Evolutionary conservation across 2,888 invertebrate genomes (phyloP).

Genomic region (Dinocampus coccinellae): DNA sequence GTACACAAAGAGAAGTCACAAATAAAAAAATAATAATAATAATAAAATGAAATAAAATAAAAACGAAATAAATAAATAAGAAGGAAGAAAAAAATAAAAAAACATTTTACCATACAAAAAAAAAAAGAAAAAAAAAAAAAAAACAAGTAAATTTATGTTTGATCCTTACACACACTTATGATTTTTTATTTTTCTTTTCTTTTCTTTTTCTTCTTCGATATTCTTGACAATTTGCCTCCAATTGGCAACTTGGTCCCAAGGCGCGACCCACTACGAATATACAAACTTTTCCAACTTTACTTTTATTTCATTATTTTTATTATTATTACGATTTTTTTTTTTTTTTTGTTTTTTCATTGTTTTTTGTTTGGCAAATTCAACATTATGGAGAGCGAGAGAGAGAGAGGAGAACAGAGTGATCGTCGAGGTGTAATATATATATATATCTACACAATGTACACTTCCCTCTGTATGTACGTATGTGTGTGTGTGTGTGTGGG

Average conservation of each 20-base stretch:
- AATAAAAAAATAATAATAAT: background rate
- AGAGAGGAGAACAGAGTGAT: conserved; percentile 29
- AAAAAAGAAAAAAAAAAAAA: background rate
- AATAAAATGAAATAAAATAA: no score
- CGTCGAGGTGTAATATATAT: conserved; percentile 6
- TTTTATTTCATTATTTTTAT: conserved; percentile 11
- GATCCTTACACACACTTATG: conserved; percentile 37
- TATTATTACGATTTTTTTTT: background rate
- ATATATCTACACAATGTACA: background rate
- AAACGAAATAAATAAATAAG: no score
- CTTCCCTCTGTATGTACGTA: conserved; percentile 8
- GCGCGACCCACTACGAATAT: conserved; percentile 14
- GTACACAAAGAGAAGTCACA: background rate
- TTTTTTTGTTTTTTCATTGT: background rate
- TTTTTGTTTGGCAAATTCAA: background rate
- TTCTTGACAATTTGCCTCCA: conserved; percentile 26
- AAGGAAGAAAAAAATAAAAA: background rate
- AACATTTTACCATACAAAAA: background rate
- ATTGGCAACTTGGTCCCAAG: conserved; percentile 12
- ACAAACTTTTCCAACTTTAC: conserved; percentile 19
- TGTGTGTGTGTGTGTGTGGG: conserved; percentile 22
- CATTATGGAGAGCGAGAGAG: conserved; percentile 10
- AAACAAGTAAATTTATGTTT: no score
- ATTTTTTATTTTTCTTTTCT: conserved; percentile 32
- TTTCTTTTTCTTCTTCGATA: conserved; percentile 41